Evolutionary conservation across 2,888 invertebrate genomes (phyloP).

Genomic region (Mythimna loreyi): DNA sequence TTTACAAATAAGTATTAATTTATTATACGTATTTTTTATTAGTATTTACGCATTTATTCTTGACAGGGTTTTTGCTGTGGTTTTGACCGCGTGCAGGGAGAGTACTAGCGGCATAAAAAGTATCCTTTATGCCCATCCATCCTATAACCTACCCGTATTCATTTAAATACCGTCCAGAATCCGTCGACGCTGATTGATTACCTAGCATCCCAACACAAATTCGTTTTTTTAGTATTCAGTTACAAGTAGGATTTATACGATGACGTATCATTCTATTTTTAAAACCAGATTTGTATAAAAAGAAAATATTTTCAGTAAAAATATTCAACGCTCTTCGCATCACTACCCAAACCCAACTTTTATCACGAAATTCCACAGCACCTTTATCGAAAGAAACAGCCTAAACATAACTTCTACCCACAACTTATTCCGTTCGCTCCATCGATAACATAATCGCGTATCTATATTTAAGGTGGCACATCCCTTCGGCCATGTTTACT

Average conservation of each 20-base stretch:
- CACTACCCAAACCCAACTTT: conserved; percentile 15
- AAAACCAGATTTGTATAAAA: not conserved
- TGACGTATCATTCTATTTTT: not conserved
- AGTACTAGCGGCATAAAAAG: not conserved
- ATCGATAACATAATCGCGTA: conserved; percentile 43
- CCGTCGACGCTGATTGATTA: not conserved
- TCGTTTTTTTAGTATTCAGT: too few species aligned
- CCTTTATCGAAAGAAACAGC: conserved; percentile 32
- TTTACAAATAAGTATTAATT: conserved; percentile 6
- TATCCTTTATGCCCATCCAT: not conserved
- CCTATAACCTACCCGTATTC: not conserved
- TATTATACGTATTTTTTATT: not conserved
- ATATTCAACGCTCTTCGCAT: conserved; percentile 11
- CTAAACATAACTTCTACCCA: conserved; percentile 29
- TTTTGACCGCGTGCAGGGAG: not conserved
- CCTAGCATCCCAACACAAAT: not conserved
- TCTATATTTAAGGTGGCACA: conserved; percentile 49
- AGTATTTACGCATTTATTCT: not conserved
- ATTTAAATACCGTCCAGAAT: not conserved
- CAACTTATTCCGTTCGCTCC: conserved; percentile 36
- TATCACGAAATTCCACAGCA: conserved; percentile 27
- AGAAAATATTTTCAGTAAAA: not conserved
- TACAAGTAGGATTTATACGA: too few species aligned
- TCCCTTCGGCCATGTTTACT: conserved; percentile 63
- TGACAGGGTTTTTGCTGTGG: not conserved